Conservation (phyloP, 1,140 invertebrate species). For the Drosophila tropicalis region DNA sequence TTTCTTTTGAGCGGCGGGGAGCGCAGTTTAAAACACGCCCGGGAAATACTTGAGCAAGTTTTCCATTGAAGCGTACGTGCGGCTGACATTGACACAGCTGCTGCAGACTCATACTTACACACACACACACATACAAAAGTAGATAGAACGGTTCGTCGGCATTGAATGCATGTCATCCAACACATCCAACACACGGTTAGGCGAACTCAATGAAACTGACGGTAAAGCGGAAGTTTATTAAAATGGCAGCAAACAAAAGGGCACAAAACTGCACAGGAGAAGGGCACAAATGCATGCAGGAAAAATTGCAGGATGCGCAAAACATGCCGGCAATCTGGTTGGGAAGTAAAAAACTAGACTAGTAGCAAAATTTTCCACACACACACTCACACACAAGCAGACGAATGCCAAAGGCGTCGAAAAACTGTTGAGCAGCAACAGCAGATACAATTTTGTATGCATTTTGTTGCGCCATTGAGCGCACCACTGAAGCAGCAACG, state of each 20-base stretch:
- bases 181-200: slow-evolving; percentile 23
- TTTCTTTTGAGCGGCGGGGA: neutral
- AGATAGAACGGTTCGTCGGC: slow-evolving; percentile 34
- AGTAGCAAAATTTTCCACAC: slow-evolving; percentile 43
- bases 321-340: slow-evolving; percentile 47
- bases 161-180: slow-evolving; percentile 55
- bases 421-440: slow-evolving; percentile 50
- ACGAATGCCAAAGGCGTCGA: slow-evolving; percentile 39
- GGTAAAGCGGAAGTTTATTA: slow-evolving; percentile 77
- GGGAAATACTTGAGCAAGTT: slow-evolving; percentile 24
- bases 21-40: slow-evolving; percentile 49
- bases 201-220: slow-evolving; percentile 63
- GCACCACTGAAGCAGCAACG: slow-evolving; percentile 63
- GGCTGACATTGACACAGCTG: slow-evolving; percentile 78
- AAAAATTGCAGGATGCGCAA: slow-evolving; percentile 49
- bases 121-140: slow-evolving; percentile 16
- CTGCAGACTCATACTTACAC: slow-evolving; percentile 26
- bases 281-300: slow-evolving; percentile 26
- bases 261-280: slow-evolving; percentile 23
- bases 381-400: slow-evolving; percentile 19
- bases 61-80: slow-evolving; percentile 45
- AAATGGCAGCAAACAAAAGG: slow-evolving; percentile 62
- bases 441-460: slow-evolving; percentile 62
- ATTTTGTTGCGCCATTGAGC: slow-evolving; percentile 79
- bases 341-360: slow-evolving; percentile 23